Conservation (phyloP, 1,140 invertebrate genomes). For the Bombyx mandarina region DNA sequence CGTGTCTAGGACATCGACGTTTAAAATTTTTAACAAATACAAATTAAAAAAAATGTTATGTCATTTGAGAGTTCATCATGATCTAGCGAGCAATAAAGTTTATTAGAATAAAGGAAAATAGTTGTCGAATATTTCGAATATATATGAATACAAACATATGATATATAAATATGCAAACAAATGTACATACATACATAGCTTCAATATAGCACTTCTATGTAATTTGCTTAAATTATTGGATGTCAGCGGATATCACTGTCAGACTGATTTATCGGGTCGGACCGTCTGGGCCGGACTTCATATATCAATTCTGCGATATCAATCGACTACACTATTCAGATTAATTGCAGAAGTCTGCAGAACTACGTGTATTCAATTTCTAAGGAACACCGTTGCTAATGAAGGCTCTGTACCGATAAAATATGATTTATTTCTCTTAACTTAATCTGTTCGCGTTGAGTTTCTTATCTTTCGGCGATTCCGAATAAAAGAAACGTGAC, state of each 20-base stretch:
- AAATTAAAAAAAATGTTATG: no score
- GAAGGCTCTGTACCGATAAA: constrained; percentile 5
- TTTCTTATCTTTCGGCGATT: no score
- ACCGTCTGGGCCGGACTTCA: constrained; percentile 7
- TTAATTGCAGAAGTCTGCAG: constrained; percentile 7
- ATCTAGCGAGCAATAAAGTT: no score
- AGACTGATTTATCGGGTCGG: constrained; percentile 18
- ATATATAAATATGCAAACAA: not conserved
- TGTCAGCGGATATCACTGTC: constrained; percentile 18
- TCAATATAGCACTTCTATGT: not conserved
- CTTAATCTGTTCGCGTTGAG: not conserved
- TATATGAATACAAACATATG: no score
- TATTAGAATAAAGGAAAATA: no score
- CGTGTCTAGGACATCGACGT: no score
- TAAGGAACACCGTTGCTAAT: constrained; percentile 4
- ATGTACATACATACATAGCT: not conserved
- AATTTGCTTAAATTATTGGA: constrained; percentile 21
- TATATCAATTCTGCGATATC: constrained; percentile 25
- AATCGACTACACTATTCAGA: constrained; percentile 16
- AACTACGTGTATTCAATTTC: constrained; percentile 3
- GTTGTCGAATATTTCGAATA: no score
- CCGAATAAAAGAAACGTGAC: no score
- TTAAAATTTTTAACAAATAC: no score
- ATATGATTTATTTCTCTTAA: constrained; percentile 5
- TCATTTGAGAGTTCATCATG: no score